Conservation (phyloP, 2,797 vertebrate species). For the Huso huso region DNA sequence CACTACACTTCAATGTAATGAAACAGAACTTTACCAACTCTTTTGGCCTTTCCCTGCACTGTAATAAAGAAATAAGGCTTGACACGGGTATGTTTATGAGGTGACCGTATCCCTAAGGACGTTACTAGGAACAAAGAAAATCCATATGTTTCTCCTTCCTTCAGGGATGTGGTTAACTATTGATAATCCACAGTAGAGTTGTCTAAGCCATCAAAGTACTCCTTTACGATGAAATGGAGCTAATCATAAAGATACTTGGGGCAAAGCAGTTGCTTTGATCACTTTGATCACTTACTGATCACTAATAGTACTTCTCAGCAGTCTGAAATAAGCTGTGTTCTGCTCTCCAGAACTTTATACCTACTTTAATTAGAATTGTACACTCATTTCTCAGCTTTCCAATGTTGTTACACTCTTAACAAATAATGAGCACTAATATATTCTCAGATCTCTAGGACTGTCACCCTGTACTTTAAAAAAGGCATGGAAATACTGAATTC, state of each 20-base stretch:
- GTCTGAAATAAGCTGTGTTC: too few species aligned
- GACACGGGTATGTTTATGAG: not conserved
- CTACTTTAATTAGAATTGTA: too few species aligned
- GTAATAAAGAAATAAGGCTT: too few species aligned
- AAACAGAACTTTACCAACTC: conserved; percentile 28
- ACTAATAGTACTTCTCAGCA: too few species aligned
- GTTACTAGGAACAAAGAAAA: conserved; percentile 10
- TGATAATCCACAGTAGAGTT: conserved; percentile 13
- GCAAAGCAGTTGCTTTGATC: not conserved
- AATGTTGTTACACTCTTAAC: too few species aligned
- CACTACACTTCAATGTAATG: too few species aligned
- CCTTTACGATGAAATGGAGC: conserved; percentile 5
- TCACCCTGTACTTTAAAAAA: not conserved
- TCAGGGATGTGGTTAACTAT: conserved; percentile 26
- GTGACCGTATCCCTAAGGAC: not conserved
- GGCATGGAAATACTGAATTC: not conserved
- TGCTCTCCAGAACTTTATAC: too few species aligned
- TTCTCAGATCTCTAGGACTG: not conserved
- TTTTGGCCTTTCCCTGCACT: not conserved
- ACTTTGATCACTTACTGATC: too few species aligned
- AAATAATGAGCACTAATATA: not conserved
- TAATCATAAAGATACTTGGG: conserved; percentile 16
- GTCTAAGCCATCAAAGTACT: conserved; percentile 4
- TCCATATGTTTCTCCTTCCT: conserved; percentile 13
- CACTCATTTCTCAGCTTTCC: too few species aligned